A percentile compares a stretch with the other conserved stretches of the same genome.
Conservation (phyloP, 1,140 invertebrate genomes). For the Eupristina koningsbergeri region DNA sequence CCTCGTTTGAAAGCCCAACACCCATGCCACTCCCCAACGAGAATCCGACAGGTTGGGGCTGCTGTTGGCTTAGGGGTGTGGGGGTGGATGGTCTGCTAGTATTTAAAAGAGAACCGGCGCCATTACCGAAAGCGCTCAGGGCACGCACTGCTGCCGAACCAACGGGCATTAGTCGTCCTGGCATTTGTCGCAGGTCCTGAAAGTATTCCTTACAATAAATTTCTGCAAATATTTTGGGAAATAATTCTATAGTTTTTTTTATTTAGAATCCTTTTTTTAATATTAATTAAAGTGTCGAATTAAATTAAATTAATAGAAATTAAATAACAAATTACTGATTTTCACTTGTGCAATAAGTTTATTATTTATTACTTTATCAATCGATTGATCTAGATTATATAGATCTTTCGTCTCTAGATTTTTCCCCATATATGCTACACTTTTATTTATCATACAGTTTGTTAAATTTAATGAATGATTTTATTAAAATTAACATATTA, state of each 20-base stretch:
- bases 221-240: not conserved
- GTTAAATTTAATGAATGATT: too few species aligned
- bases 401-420: too few species aligned
- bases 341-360: too few species aligned
- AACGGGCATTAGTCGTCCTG: slow-evolving; percentile 68
- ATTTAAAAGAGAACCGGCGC: slow-evolving; percentile 61
- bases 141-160: slow-evolving; percentile 79
- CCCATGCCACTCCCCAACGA: not conserved
- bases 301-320: too few species aligned
- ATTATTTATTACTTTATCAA: too few species aligned
- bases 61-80: slow-evolving; percentile 47
- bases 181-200: slow-evolving; percentile 68
- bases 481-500: too few species aligned
- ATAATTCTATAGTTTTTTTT: not conserved
- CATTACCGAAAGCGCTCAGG: slow-evolving; percentile 73
- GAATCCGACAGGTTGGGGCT: slow-evolving; percentile 18
- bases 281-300: too few species aligned
- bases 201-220: not conserved
- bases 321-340: too few species aligned
- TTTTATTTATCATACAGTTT: too few species aligned
- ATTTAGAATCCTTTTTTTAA: too few species aligned
- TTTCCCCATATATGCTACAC: too few species aligned
- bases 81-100: slow-evolving; percentile 70
- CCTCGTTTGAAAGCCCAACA: slow-evolving; percentile 6
- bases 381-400: too few species aligned